phyloP scores from a whole-genome alignment of 2,888 invertebrate species.

The Trachelus tabidus region DNA sequence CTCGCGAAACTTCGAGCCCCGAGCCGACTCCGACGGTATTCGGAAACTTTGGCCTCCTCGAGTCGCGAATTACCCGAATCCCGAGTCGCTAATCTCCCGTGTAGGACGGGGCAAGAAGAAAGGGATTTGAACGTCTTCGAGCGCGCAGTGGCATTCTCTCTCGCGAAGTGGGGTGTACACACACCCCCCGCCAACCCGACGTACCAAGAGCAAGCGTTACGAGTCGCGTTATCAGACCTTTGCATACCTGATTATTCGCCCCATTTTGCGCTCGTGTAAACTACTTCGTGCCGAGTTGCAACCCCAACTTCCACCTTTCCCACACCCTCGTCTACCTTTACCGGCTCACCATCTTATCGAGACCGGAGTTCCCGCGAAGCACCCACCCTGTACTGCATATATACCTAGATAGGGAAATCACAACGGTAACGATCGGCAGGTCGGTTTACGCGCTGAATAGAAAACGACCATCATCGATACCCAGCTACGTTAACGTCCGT shows the following conservation, averaged over 20 bases:
- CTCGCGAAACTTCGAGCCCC: conserved; percentile 36
- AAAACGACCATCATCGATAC: background rate
- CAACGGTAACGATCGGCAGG: background rate
- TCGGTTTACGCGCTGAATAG: background rate
- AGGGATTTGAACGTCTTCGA: conserved; percentile 25
- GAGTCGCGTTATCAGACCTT: conserved; percentile 51
- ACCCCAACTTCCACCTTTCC: background rate
- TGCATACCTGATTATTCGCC: conserved; percentile 55
- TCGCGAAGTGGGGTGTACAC: background rate
- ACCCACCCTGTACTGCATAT: background rate
- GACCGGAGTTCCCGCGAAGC: background rate
- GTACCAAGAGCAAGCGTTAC: conserved; percentile 28
- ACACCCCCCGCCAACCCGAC: conserved; percentile 7
- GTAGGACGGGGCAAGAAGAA: conserved; percentile 33
- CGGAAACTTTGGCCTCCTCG: conserved; percentile 33
- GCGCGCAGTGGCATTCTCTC: conserved; percentile 1
- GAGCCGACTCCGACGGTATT: conserved; percentile 25
- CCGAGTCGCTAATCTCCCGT: conserved; percentile 43
- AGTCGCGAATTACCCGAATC: conserved; percentile 39
- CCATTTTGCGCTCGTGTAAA: conserved; percentile 43
- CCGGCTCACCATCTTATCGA: background rate
- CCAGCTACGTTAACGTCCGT: background rate
- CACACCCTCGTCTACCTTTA: background rate
- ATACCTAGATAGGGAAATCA: background rate
- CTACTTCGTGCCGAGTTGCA: conserved; percentile 33